Percentiles rank a stretch among this genome's conserved stretches.
phyloP scores from a whole-genome alignment of 2,797 vertebrate genomes.

The Danio kyathit region DNA sequence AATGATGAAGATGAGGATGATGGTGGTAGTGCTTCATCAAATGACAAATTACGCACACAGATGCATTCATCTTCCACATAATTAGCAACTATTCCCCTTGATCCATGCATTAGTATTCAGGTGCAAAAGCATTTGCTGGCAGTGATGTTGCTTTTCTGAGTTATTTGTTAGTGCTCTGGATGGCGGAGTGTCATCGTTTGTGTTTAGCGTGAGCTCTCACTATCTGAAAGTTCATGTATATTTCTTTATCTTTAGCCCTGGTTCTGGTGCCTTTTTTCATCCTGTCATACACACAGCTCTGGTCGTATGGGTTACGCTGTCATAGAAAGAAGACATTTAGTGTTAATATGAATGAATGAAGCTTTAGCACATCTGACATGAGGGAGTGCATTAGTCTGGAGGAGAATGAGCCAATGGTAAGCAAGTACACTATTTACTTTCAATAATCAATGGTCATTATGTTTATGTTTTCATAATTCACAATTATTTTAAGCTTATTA shows the following conservation, averaged over 20 bases:
- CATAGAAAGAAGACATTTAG: conserved; percentile 35
- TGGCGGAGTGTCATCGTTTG: conserved; percentile 39
- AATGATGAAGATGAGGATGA: conserved; percentile 2
- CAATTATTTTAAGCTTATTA: too few species aligned
- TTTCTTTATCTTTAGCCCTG: conserved; percentile 61
- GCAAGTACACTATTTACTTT: background rate
- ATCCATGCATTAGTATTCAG: conserved; percentile 22
- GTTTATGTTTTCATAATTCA: too few species aligned
- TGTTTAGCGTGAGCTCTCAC: conserved; percentile 52
- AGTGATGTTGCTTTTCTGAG: background rate
- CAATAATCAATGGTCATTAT: too few species aligned
- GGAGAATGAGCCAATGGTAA: background rate
- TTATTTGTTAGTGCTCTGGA: background rate
- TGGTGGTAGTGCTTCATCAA: conserved; percentile 21
- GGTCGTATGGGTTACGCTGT: conserved; percentile 75
- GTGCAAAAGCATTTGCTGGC: conserved; percentile 27
- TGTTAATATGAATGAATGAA: background rate
- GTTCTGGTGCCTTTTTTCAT: conserved; percentile 64
- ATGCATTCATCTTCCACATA: conserved; percentile 20
- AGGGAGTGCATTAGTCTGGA: background rate
- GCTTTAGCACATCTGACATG: background rate
- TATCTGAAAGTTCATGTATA: conserved; percentile 76
- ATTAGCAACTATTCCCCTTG: background rate
- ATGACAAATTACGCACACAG: background rate
- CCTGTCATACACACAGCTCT: conserved; percentile 64